phyloP scores from a whole-genome alignment of 1,140 invertebrate species.

The Drosophila melanica region DNA sequence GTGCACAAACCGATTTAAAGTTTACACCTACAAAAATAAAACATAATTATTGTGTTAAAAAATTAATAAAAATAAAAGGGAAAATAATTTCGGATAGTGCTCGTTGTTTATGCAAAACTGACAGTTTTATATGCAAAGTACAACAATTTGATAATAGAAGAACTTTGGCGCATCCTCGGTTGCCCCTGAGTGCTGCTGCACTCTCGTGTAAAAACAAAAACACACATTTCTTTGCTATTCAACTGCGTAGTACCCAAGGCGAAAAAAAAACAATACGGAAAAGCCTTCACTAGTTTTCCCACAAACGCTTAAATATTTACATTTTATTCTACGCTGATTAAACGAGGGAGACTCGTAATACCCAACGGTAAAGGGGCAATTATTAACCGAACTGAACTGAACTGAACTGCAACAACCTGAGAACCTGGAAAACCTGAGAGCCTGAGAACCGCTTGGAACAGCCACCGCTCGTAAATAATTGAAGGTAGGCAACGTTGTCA shows the following conservation, averaged over 20 bases:
- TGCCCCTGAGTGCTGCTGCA: constrained; percentile 40
- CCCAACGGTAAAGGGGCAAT: constrained; percentile 5
- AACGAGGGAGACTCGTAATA: constrained; percentile 12
- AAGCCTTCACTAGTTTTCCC: background rate
- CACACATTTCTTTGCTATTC: constrained; percentile 23
- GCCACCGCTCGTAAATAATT: constrained; percentile 73
- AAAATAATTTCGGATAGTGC: background rate
- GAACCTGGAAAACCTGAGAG: constrained; percentile 24
- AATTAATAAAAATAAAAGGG: background rate
- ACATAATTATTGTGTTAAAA: background rate
- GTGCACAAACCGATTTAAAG: constrained; percentile 13
- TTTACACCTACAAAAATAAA: constrained; percentile 31
- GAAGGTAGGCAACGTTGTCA: constrained; percentile 69
- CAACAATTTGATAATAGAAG: constrained; percentile 27
- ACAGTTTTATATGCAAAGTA: constrained; percentile 1
- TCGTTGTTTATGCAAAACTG: background rate
- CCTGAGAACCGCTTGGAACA: constrained; percentile 45
- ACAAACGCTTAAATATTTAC: constrained; percentile 20
- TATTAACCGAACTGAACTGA: constrained; percentile 16
- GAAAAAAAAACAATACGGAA: background rate
- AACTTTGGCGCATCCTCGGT: constrained; percentile 41
- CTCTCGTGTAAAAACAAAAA: constrained; percentile 49
- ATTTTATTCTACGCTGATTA: constrained; percentile 7
- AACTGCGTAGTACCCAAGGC: constrained; percentile 60
- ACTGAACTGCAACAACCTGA: constrained; percentile 20